Evolutionary conservation across 1,140 invertebrate species (phyloP).

Genomic region (Drosophila pallidifrons): DNA sequence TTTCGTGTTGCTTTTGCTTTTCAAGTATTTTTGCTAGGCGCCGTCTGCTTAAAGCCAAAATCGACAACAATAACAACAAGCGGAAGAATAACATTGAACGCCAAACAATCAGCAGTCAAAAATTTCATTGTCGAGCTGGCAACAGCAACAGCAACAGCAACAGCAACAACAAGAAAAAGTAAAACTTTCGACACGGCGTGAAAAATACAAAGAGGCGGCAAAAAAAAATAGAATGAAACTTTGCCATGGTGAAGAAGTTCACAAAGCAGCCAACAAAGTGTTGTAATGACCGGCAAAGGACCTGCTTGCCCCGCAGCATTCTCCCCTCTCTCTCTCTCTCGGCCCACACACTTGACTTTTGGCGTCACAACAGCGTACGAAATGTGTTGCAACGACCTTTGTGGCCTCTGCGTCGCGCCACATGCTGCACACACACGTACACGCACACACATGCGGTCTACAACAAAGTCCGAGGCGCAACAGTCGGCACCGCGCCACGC

Average conservation of each 20-base stretch:
- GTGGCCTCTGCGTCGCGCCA: conserved; percentile 58
- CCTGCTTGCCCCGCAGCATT: conserved; percentile 1
- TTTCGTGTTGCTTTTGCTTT: background rate
- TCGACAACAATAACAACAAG: conserved; percentile 26
- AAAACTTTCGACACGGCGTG: conserved; percentile 73
- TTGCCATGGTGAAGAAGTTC: conserved; percentile 59
- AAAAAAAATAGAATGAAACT: conserved; percentile 42
- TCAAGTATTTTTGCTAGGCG: background rate
- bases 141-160: conserved; percentile 40
- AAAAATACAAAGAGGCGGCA: conserved; percentile 68
- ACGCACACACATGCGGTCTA: conserved; percentile 50
- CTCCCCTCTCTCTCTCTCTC: background rate
- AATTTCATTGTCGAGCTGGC: conserved; percentile 64
- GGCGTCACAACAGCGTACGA: conserved; percentile 56
- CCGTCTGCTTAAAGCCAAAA: conserved; percentile 59
- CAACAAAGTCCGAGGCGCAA: conserved; percentile 47
- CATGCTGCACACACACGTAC: conserved; percentile 23
- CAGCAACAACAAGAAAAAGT: conserved; percentile 21
- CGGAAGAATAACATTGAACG: conserved; percentile 77
- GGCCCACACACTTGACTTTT: conserved; percentile 61
- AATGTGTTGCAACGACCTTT: conserved; percentile 80
- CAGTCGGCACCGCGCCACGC: conserved; percentile 57
- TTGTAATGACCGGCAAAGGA: conserved; percentile 69
- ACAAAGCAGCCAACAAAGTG: conserved; percentile 78
- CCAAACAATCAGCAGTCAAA: conserved; percentile 79